Evolutionary conservation across 2,888 invertebrate species (phyloP), one percentile per base, ranked within the genome.

Genomic region (Rugalucina vietnamica): DNA sequence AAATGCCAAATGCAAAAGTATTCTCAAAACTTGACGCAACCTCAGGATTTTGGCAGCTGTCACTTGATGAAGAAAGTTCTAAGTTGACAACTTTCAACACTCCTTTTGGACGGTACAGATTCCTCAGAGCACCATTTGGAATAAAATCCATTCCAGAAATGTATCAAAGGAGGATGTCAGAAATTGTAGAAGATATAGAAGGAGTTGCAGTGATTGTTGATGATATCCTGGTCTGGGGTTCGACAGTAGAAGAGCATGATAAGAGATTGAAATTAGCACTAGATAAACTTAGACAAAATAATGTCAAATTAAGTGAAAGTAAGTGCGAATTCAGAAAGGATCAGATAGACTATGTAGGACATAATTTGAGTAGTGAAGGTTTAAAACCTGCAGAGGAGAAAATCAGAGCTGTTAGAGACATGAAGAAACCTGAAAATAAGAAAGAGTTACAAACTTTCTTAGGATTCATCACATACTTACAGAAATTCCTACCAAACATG

Each of bases 1-100:
- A 84, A 12, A 79, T 88, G 77, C 72, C 79, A 24, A 49, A 73
- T 43, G 86, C 82, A 14, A 78, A 75, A 54, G 69, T 84, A 18
- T 84, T 86, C 27, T 27, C 32, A 1, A 80, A 74, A 29, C n/a
- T 81, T 50, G 86, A 81, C 34, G 83, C 80, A n/a, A 69, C 75
- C 24, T 76, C 77, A 4, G 81, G 76, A 12, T 86, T 78, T 65
- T 86, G 78, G 76, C 83, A 86, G 71, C 18, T 76, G 2, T 32
- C 12, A 0, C 70, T 81, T 4, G 72, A 79, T 39, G 79, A 86
- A 27, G 76, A 82, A 14, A 76, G 73, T 36, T 70, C 57, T 14
- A 71, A 81, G 14, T 29, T 86, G 1, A 76, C 79, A 14, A 87
- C 83, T 8, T 88, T 85, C 71, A 79, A 79, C n/a, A 83, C 74